phyloP scores from a whole-genome alignment of 2,888 invertebrate species.

The Orchesella flavescens region DNA sequence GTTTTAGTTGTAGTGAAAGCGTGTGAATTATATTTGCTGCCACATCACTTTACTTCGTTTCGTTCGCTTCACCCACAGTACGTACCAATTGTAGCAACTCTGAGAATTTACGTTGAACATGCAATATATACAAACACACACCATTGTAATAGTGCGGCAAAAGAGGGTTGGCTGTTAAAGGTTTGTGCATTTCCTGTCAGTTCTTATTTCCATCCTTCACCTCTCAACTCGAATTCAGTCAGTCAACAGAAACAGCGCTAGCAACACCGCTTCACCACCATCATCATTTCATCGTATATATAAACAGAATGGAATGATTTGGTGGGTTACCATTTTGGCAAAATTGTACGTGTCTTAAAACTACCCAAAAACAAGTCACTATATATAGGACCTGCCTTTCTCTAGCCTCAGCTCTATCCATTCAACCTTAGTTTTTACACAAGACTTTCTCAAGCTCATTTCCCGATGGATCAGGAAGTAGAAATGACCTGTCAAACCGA shows the following conservation, averaged over 20 bases:
- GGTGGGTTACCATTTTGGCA: constrained; percentile 31
- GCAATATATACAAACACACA: too few species aligned
- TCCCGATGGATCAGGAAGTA: constrained; percentile 59
- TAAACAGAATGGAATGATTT: constrained; percentile 26
- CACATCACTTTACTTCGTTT: constrained; percentile 26
- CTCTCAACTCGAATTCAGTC: constrained; percentile 40
- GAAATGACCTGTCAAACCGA: constrained; percentile 60
- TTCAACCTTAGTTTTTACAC: constrained; percentile 24
- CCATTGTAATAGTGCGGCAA: neutral
- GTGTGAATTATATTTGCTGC: neutral
- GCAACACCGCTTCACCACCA: constrained; percentile 14
- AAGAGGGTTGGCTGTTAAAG: neutral
- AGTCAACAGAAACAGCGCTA: constrained; percentile 22
- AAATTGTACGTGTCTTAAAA: neutral
- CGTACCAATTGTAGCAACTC: neutral
- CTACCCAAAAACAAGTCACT: neutral
- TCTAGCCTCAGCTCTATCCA: neutral
- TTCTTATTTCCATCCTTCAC: constrained; percentile 58
- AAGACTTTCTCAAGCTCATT: constrained; percentile 56
- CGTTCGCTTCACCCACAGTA: neutral
- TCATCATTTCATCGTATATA: neutral
- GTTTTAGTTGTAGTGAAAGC: neutral
- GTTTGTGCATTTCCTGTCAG: constrained; percentile 56
- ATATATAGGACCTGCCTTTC: neutral
- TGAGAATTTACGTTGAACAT: neutral